phyloP scores from a whole-genome alignment of 1,140 invertebrate genomes.

The Phymorhynchus buccinoides region DNA sequence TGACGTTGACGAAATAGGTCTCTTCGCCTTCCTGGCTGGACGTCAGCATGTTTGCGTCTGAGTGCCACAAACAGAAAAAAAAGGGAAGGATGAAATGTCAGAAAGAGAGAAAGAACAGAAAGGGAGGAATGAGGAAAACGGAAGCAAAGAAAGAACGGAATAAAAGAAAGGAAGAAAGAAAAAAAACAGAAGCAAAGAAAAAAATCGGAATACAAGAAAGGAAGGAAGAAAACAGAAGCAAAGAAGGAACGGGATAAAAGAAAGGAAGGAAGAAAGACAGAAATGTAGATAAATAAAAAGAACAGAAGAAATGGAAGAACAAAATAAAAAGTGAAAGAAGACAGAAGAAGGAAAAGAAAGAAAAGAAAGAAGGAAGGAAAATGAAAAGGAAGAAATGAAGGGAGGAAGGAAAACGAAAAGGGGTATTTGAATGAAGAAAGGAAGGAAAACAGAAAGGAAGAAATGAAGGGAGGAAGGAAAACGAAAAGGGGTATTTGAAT shows the following conservation, averaged over 20 bases:
- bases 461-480: too few species aligned
- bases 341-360: neutral
- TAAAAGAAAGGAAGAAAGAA: too few species aligned
- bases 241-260: too few species aligned
- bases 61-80: neutral
- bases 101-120: neutral
- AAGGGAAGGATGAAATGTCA: neutral
- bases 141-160: too few species aligned
- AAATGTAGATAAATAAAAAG: too few species aligned
- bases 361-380: neutral
- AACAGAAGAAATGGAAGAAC: neutral
- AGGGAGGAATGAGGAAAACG: too few species aligned
- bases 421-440: too few species aligned
- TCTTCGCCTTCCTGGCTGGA: neutral
- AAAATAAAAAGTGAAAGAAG: neutral
- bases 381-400: neutral
- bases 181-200: too few species aligned
- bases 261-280: neutral
- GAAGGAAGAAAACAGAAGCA: neutral
- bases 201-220: neutral
- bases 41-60: neutral
- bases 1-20: conserved; percentile 30
- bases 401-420: neutral
- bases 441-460: too few species aligned
- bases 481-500: too few species aligned